A percentile compares a stretch with the other conserved stretches of the same genome.
Conservation (phyloP, 2,113 vertebrate species). For the Clarias batrachus region DNA sequence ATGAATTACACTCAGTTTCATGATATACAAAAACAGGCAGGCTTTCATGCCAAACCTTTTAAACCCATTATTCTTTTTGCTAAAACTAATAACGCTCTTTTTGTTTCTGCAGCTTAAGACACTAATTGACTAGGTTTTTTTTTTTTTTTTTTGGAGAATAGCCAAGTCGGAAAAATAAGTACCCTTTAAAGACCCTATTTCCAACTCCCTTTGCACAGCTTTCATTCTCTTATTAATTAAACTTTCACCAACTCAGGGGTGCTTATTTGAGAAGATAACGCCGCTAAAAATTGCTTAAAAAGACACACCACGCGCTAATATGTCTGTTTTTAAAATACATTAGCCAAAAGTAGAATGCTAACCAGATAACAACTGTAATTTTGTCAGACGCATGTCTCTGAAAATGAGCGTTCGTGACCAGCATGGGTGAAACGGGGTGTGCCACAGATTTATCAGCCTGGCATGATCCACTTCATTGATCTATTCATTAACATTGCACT, state of each 20-base stretch:
- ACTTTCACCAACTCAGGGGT: constrained; percentile 76
- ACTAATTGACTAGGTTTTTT: constrained; percentile 74
- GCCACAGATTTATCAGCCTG: constrained; percentile 63
- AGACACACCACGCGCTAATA: constrained; percentile 56
- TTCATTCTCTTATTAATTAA: constrained; percentile 81
- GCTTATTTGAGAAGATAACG: constrained; percentile 76
- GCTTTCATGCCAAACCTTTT: constrained; percentile 73
- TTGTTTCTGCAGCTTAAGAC: constrained; percentile 79
- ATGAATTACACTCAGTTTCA: constrained; percentile 53
- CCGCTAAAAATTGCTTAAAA: constrained; percentile 65
- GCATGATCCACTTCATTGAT: constrained; percentile 71
- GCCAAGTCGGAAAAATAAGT: constrained; percentile 80
- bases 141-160: constrained; percentile 78
- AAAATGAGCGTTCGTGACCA: constrained; percentile 49
- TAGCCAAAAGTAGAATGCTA: background rate
- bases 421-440: constrained; percentile 51
- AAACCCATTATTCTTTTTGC: constrained; percentile 78
- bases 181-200: constrained; percentile 76
- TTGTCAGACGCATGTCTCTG: constrained; percentile 26
- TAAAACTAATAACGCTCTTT: constrained; percentile 72
- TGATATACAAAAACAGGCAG: constrained; percentile 54
- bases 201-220: constrained; percentile 69
- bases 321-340: background rate
- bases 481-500: constrained; percentile 67
- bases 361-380: constrained; percentile 31